phyloP scores from a whole-genome alignment of 2,797 vertebrate genomes.

The Aulostomus chinensis region DNA sequence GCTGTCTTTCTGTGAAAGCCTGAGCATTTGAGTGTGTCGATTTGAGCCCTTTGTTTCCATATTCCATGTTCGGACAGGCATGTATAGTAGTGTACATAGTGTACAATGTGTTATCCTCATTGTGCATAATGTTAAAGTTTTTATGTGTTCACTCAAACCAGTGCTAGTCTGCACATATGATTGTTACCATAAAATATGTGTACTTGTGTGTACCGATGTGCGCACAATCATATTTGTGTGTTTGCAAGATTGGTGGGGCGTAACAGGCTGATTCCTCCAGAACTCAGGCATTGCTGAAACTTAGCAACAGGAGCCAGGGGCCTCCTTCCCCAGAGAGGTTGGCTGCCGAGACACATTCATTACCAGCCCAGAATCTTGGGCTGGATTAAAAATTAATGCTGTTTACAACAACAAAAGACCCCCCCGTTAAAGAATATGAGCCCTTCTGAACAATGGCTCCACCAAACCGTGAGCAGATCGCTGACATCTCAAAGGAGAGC shows the following conservation, averaged over 20 bases:
- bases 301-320: constrained; percentile 77
- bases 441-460: constrained; percentile 75
- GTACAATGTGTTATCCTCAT: not conserved
- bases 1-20: constrained; percentile 26
- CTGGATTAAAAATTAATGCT: constrained; percentile 85
- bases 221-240: constrained; percentile 17
- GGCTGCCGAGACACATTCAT: constrained; percentile 77
- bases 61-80: not conserved
- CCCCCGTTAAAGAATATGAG: constrained; percentile 78
- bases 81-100: not conserved
- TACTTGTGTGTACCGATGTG: constrained; percentile 6
- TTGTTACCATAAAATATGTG: constrained; percentile 4
- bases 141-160: constrained; percentile 17
- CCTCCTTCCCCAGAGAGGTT: constrained; percentile 71
- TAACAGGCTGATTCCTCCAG: constrained; percentile 69
- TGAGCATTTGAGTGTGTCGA: not conserved
- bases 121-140: constrained; percentile 6
- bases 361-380: constrained; percentile 74
- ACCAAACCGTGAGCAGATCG: constrained; percentile 76
- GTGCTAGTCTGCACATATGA: constrained; percentile 11
- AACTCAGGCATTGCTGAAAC: constrained; percentile 75
- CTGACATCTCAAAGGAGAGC: constrained; percentile 75
- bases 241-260: constrained; percentile 54
- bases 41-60: constrained; percentile 1
- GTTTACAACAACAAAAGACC: constrained; percentile 83